Evolutionary conservation across 2,113 vertebrate species (phyloP).

Genomic region (Microtus richardsoni): DNA sequence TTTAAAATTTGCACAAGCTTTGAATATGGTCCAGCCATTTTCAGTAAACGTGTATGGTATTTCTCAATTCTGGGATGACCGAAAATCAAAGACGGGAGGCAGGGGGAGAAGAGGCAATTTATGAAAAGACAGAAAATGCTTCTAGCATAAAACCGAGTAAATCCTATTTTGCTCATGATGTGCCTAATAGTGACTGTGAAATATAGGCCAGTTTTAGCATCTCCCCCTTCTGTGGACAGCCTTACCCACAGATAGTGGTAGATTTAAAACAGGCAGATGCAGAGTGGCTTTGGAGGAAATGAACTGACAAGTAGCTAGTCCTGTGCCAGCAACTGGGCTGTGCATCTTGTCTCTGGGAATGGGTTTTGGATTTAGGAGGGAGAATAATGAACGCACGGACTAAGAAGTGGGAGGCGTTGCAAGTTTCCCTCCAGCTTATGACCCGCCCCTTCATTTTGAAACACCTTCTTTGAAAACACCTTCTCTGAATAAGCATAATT

Average conservation of each 20-base stretch:
- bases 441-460: background rate
- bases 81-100: background rate
- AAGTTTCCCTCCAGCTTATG: background rate
- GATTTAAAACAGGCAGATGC: background rate
- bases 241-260: background rate
- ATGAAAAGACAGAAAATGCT: background rate
- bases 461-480: background rate
- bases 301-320: background rate
- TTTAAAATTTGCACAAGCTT: constrained; percentile 51
- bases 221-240: background rate
- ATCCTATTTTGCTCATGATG: constrained; percentile 1
- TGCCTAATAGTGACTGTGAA: background rate
- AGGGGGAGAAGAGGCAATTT: background rate
- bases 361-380: background rate
- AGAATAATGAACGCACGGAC: background rate
- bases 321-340: background rate
- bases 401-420: background rate
- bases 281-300: background rate
- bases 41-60: constrained; percentile 17
- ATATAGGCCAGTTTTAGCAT: background rate
- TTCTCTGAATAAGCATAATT: background rate
- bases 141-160: background rate
- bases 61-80: constrained; percentile 40
- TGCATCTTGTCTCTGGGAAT: background rate
- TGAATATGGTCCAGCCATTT: constrained; percentile 26